A percentile compares a stretch with the other conserved stretches of the same genome.
Conservation (phyloP, 2,888 invertebrate species). For the Aporophyla nigra region DNA sequence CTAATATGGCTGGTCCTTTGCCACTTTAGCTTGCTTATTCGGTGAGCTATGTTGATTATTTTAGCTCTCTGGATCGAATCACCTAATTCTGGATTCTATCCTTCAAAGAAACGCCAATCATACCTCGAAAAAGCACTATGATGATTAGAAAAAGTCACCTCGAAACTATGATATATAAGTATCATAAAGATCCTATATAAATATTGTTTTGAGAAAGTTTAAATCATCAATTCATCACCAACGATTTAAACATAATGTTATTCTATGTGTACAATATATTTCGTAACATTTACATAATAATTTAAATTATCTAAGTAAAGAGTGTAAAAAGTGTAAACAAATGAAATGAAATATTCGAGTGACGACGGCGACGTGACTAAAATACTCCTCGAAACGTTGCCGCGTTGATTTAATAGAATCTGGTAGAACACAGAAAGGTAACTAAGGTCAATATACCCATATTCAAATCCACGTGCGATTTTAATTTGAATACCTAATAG, state of each 20-base stretch:
- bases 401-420: conserved; percentile 1
- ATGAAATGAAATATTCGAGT: conserved; percentile 10
- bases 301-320: neutral
- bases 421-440: conserved; percentile 10
- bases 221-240: neutral
- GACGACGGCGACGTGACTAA: conserved; percentile 23
- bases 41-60: too few species aligned
- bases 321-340: neutral
- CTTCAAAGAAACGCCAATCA: too few species aligned
- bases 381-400: conserved; percentile 3
- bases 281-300: neutral
- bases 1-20: too few species aligned
- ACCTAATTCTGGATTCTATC: too few species aligned
- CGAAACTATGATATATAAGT: neutral
- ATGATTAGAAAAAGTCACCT: neutral
- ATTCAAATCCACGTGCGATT: conserved; percentile 2
- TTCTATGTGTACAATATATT: neutral
- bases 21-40: too few species aligned
- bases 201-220: neutral
- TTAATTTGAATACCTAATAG: conserved; percentile 34
- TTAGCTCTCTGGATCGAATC: too few species aligned
- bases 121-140: neutral
- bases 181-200: neutral
- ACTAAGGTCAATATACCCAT: conserved; percentile 49
- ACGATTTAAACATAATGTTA: neutral